phyloP scores from a whole-genome alignment of 2,797 vertebrate genomes.

The Merluccius polli region DNA sequence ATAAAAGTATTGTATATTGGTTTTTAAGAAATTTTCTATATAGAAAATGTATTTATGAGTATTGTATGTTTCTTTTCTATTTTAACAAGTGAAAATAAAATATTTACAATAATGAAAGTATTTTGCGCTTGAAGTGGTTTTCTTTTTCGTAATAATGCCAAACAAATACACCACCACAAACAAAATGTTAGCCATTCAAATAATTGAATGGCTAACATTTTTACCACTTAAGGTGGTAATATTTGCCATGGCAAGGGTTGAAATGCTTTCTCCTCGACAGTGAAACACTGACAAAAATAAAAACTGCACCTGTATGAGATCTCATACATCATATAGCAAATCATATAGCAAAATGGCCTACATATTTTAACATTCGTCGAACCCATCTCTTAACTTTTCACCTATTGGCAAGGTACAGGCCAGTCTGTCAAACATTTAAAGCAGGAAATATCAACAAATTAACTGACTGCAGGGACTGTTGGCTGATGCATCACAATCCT shows the following conservation, averaged over 20 bases:
- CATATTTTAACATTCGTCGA: neutral
- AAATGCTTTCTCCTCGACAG: no score
- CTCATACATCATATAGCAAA: neutral
- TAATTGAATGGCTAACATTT: neutral
- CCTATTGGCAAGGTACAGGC: neutral
- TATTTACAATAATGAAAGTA: slow-evolving; percentile 12
- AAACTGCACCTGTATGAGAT: neutral
- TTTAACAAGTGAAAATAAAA: slow-evolving; percentile 46
- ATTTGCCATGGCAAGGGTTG: neutral
- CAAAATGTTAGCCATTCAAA: neutral
- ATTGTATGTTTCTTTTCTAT: slow-evolving; percentile 26
- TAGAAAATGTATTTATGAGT: slow-evolving; percentile 66
- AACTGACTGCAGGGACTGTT: neutral
- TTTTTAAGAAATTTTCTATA: slow-evolving; percentile 59
- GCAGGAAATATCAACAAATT: neutral
- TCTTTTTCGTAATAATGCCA: neutral
- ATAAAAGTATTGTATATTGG: slow-evolving; percentile 64
- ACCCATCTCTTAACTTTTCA: neutral
- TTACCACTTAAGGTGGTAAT: neutral
- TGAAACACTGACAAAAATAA: no score
- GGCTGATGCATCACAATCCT: neutral
- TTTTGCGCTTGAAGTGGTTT: neutral
- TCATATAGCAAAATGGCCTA: neutral
- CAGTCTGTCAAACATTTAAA: no score
- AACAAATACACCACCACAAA: neutral